Conservation (phyloP, 2,888 invertebrate species). For the Dendrolimus houi region DNA sequence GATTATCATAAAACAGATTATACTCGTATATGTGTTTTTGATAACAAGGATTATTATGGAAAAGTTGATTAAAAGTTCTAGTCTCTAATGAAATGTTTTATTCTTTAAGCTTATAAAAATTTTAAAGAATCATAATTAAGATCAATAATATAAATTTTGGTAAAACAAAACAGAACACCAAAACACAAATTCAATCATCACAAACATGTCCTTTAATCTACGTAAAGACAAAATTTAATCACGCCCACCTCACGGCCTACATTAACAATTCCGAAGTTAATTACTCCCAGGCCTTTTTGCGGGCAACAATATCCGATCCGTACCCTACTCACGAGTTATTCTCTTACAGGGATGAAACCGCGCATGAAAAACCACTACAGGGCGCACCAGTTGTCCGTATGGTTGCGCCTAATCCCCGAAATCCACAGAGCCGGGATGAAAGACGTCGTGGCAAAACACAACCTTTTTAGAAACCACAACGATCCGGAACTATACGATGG, state of each 20-base stretch:
- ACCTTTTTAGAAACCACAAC: slow-evolving; percentile 93
- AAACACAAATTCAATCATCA: slow-evolving; percentile 5
- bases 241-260: slow-evolving; percentile 20
- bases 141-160: too few relatives aligned
- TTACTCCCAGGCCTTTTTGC: slow-evolving; percentile 30
- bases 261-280: slow-evolving; percentile 40
- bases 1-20: too few relatives aligned
- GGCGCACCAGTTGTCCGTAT: slow-evolving; percentile 96
- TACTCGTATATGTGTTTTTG: too few relatives aligned
- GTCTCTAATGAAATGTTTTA: too few relatives aligned
- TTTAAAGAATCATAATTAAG: too few relatives aligned
- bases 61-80: too few relatives aligned
- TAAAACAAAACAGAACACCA: not conserved
- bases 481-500: slow-evolving; percentile 94
- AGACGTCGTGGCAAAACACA: slow-evolving; percentile 91
- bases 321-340: slow-evolving; percentile 38
- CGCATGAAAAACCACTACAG: slow-evolving; percentile 96
- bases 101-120: too few relatives aligned
- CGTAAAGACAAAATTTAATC: slow-evolving; percentile 27
- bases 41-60: too few relatives aligned
- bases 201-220: slow-evolving; percentile 12
- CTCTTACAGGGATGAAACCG: slow-evolving; percentile 89
- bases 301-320: slow-evolving; percentile 23
- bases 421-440: slow-evolving; percentile 92
- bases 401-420: slow-evolving; percentile 95